Base-by-base conservation (phyloP, 2,797 vertebrate species). In the Poecilia picta region DNA sequence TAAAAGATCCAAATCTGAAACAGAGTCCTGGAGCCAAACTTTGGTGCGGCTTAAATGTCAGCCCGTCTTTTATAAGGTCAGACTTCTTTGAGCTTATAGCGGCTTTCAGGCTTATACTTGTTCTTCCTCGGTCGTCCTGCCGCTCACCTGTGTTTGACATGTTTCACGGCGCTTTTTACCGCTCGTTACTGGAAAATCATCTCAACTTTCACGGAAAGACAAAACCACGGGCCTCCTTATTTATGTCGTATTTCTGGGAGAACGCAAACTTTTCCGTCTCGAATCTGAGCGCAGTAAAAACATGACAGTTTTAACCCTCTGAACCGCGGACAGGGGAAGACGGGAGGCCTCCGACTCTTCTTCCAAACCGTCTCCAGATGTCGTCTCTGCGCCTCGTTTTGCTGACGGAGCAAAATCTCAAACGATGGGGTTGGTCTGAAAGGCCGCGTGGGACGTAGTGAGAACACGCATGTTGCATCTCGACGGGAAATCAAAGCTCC, bases 301-400 rank as follows among this genome's bases (percentile, higher is more conserved):
- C n/a, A 82, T 36, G 12, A 64, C 15, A 72, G 79, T n/a, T 74
- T 73, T 75, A 86, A 73, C 89, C 83, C 82, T 83, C 79, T 82
- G 73, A 80, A 83, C 77, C 76, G 75, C 1, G 25, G 45, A 11
- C 23, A 51, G 57, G 76, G 43, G 15, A 49, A 46, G 71, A 55
- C 49, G 46, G 75, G 76, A 72, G 76, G 77, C 75, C 76, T 91
- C 68, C 12, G 81, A 83, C 79, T 77, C 68, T 59, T 76, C 81
- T 31, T 20, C 39, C 66, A 84, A 90, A 92, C 59, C 46, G 84
- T 84, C 64, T 85, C 82, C 91, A 89, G 85, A 92, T 92, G 90
- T 91, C 83, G 76, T 86, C 76, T 74, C 81, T 72, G 73, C 71
- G 49, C 76, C 84, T 90, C 77, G 68, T 49, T 36, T 53, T 18